Evolutionary conservation across 2,888 invertebrate genomes (phyloP).

Genomic region (Pyrocoelia pectoralis): DNA sequence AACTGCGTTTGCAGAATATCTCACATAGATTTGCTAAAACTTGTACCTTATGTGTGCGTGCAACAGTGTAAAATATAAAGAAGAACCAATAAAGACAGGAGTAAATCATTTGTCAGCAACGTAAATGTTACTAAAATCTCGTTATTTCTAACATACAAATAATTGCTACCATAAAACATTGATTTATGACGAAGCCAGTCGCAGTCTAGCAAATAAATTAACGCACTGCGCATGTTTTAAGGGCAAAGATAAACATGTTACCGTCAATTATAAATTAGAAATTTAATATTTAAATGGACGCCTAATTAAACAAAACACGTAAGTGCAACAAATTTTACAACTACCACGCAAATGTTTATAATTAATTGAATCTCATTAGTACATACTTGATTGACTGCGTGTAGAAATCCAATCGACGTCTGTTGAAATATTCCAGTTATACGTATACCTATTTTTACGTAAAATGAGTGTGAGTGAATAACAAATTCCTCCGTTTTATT

Average conservation of each 20-base stretch:
- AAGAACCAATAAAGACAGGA: slow-evolving; percentile 4
- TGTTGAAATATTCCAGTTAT: no score
- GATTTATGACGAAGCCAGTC: slow-evolving; percentile 25
- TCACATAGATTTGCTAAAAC: neutral
- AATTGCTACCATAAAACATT: slow-evolving; percentile 34
- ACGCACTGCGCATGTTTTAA: slow-evolving; percentile 24
- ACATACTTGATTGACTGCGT: no score
- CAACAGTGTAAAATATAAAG: slow-evolving; percentile 15
- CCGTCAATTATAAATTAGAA: slow-evolving; percentile 27
- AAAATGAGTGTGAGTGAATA: no score
- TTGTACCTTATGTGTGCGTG: neutral
- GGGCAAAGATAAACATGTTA: slow-evolving; percentile 29
- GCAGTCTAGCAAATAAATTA: slow-evolving; percentile 32
- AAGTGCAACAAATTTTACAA: slow-evolving; percentile 15
- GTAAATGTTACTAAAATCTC: slow-evolving; percentile 32
- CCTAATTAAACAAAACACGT: slow-evolving; percentile 18
- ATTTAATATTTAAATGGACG: slow-evolving; percentile 26
- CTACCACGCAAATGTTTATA: slow-evolving; percentile 11
- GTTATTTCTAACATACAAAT: slow-evolving; percentile 29
- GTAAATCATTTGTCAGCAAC: slow-evolving; percentile 26
- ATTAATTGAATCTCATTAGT: no score
- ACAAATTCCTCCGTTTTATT: no score
- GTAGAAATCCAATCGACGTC: no score
- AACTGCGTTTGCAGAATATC: neutral
- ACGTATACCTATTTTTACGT: no score